Evolutionary conservation across 92 coral and sea anemone genomes (phyloP).

Genomic region (Phenganax subtilis): DNA sequence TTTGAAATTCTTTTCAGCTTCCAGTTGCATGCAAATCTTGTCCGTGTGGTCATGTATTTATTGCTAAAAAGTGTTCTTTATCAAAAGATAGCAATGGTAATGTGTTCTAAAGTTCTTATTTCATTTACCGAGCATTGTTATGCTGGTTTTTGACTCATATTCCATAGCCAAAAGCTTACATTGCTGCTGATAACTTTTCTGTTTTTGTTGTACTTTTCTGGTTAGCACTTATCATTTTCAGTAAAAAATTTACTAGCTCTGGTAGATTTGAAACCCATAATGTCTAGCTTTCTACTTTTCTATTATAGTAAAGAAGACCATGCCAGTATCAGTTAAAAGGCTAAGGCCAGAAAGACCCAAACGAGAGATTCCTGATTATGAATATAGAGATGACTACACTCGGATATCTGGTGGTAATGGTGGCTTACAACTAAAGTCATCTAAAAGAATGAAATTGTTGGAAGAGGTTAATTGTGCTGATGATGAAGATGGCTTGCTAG

Average conservation of each 20-base stretch:
- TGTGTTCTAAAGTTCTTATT: constrained; percentile 37
- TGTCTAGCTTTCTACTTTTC: background rate
- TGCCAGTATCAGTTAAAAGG: constrained; percentile 60
- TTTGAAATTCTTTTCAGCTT: constrained; percentile 47
- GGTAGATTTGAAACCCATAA: too few species aligned
- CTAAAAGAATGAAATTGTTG: constrained; percentile 39
- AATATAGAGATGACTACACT: constrained; percentile 60
- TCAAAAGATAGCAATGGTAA: constrained; percentile 46
- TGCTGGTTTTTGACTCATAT: too few species aligned
- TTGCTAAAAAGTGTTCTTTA: constrained; percentile 67
- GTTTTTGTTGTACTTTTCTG: too few species aligned
- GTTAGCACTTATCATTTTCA: too few species aligned
- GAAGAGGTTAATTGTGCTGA: constrained; percentile 18
- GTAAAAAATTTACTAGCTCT: too few species aligned
- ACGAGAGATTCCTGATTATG: constrained; percentile 88
- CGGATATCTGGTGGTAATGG: constrained; percentile 38
- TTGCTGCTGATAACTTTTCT: too few species aligned
- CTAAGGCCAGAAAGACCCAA: constrained; percentile 90
- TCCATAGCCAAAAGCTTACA: too few species aligned
- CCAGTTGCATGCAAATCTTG: constrained; percentile 99
- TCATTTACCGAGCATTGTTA: constrained; percentile 25
- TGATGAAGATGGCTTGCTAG: constrained; percentile 31
- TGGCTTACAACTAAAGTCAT: constrained; percentile 15
- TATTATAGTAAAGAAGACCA: constrained; percentile 37
- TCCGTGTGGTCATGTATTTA: constrained; percentile 89